Base-by-base conservation (phyloP, 2,797 vertebrate genomes). In the Galagoides demidoff region DNA sequence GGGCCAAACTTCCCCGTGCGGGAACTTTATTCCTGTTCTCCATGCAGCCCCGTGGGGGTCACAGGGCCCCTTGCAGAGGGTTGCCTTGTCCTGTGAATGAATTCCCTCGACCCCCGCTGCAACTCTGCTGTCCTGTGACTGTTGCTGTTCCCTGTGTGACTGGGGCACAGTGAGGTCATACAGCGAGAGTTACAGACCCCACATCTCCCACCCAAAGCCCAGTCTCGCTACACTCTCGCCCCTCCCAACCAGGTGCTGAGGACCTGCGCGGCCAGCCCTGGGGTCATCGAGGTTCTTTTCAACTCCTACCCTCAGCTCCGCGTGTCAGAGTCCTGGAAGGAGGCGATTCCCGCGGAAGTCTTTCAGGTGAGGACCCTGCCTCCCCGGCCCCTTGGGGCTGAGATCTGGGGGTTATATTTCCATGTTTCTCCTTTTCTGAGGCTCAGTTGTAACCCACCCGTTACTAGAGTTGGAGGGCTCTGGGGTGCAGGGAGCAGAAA, bases 231-330 rank as follows among this genome's bases (percentile, higher is more conserved):
- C 11, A 1, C 31, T 0, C 81, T 57, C 52, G 8, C 0, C 52
- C 16, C 2, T 14, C 68, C 73, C n/a, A 0, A 11, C 13, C 85
- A 99, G 99, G 98, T 99, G 92, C 97, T 99, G 96, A 97, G 96
- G 94, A 96, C 97, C 77, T 99, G 99, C 0, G 97, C 97, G 0
- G 85, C 82, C 0, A 49, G 97, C 49, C 98, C 98, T 0, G 95
- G 97, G 16, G 97, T 98, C 68, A 93, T 98, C 0, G 98, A 99
- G 89, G 96, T 99, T 12, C 98, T 99, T 34, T 98, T 98, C 96
- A 99, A 99, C 45, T 98, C 99, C 94, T 99, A 98, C 79, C 39
- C 96, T 0, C 98, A 98, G 43, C 98, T 99, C 79, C 94, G 61
- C 0, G 11, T 99, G 14, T 98, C 98, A 0, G 97, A 94, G 96